Percentiles rank a stretch among this genome's conserved stretches.
These are phyloP conservation scores for Danio jaintianensis DNA, from an alignment of 2,797 vertebrate species.

Conservation along the genomic window DNA sequence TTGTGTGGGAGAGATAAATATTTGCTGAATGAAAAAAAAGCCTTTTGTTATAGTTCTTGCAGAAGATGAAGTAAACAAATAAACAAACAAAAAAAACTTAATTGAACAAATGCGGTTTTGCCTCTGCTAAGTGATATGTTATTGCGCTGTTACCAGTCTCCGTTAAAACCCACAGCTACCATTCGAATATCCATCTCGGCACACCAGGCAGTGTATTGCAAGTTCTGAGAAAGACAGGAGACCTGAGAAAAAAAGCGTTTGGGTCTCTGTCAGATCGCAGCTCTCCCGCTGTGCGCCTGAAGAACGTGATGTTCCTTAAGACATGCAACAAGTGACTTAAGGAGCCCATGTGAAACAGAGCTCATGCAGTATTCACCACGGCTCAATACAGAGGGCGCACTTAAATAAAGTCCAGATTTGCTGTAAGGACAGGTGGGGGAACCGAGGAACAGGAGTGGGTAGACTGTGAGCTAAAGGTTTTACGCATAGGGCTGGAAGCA, in stretches of 20 bases:
- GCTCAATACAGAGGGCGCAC: conserved; percentile 57
- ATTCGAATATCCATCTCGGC: background rate
- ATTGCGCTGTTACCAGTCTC: background rate
- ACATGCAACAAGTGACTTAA: conserved; percentile 62
- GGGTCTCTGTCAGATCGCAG: conserved; percentile 46
- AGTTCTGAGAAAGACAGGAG: conserved; percentile 11
- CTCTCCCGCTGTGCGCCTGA: conserved; percentile 19
- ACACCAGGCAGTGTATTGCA: background rate
- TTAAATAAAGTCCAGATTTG: conserved; percentile 59
- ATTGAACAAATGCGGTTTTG: conserved; percentile 35
- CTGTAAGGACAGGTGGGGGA: conserved; percentile 54
- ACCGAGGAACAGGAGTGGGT: conserved; percentile 49
- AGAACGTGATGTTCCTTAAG: conserved; percentile 61
- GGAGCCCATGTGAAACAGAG: conserved; percentile 59
- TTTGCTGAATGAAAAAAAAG: conserved; percentile 21
- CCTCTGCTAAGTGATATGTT: background rate
- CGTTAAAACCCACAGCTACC: conserved; percentile 17
- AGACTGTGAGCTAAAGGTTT: conserved; percentile 56
- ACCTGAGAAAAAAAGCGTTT: conserved; percentile 25
- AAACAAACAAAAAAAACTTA: background rate
- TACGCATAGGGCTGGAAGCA: conserved; percentile 51
- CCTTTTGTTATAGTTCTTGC: conserved; percentile 21
- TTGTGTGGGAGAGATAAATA: conserved; percentile 3
- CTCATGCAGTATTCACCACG: conserved; percentile 66
- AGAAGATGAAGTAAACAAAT: conserved; percentile 15